Evolutionary conservation across 2,797 vertebrate species (phyloP), one percentile per base, ranked within the genome.

Genomic region (Mormyrops boulengeri): DNA sequence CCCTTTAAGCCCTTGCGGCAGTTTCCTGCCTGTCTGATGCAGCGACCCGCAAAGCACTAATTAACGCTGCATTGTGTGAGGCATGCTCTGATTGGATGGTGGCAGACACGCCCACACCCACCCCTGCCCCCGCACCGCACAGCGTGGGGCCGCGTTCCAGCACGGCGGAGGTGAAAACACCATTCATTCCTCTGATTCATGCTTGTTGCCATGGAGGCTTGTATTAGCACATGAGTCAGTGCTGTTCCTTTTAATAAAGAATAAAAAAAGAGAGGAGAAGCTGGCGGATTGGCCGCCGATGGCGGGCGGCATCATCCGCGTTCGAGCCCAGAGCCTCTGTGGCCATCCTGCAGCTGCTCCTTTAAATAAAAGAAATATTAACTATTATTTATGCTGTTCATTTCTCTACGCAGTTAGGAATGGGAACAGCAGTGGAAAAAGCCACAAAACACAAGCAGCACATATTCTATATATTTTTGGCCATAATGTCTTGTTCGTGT

Each of bases 1-100:
- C 91, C 91, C 12, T 89, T 47, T 8, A 80, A 91, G 88, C 44
- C 84, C 9, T 26, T 19, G 19, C 3, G 0, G 22, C 49, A n/a
- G 19, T 4, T 52, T 52, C n/a, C 84, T 50, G 49, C 26, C 47
- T 86, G 47, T 9, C 84, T 12, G n/a, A 44, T 41, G 4, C 17
- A 14, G 17, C 17, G 4, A 80, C 73, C 17, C 44, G 73, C 34
- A 44, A 8, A n/a, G 17, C 73, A 5, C 73, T 19, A 80, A 80
- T 80, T 80, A 80, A 38, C 17, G 0, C 17, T 50, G 41, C 73
- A 9, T 80, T 44, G 73, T 80, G 5, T n/a, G 19, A 41, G 12
- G 38, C 73, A 7, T 6, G 38, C 19, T 44, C 34, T 44, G 38
- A 44, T 41, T 80, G 84, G 5, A 44, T 4, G 26, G 49, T 3